Evolutionary conservation across 1,140 invertebrate species (phyloP), one percentile per base, ranked within the genome.

Genomic region (Stegodyphus dumicola): DNA sequence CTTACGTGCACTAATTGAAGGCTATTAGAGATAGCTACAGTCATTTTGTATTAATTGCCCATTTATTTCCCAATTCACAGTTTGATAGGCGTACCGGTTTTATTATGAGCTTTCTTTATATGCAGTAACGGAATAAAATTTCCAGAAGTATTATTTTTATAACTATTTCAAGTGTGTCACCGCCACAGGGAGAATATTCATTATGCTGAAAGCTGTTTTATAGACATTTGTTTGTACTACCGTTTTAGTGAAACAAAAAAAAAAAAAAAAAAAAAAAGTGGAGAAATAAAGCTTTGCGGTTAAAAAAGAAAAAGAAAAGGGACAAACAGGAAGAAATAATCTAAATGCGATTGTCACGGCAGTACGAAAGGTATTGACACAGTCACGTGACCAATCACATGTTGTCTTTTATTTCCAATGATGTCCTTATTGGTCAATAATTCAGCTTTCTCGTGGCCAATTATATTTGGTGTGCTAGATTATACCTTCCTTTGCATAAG

Each of bases 351-450:
- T 18, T 76, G 81, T 76, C 81, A 85, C 81, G 81, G 51, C 48
- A 77, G 52, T 5, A 52, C 77, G 67, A 60, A 33, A 33, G 67
- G 71, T 85, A 70, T 85, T 69, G 80, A 83, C 53, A 74, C 49
- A 76, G 81, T 85, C 81, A 85, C 65, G 81, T 85, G 74, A 85
- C 81, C 74, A 77, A 85, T 85, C 65, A 70, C 56, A 76, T 83
- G 17, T 17, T 67, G 64, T 76, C 18, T 77, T 56, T 33, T 7
- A 64, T 70, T 56, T 71, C 64, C 15, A 81, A 66, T 83, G 60
- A 83, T 83, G 80, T 75, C 69, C 70, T 75, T 77, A 85, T 77
- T 85, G 81, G 81, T 85, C 53, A 85, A 76, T 85, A 69, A 76
- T 56, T 85, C 65, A 85, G 76, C 18, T 76, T 76, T 70, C 60